phyloP scores from a whole-genome alignment of 1,140 invertebrate genomes.

The Helicorthomorpha holstii region DNA sequence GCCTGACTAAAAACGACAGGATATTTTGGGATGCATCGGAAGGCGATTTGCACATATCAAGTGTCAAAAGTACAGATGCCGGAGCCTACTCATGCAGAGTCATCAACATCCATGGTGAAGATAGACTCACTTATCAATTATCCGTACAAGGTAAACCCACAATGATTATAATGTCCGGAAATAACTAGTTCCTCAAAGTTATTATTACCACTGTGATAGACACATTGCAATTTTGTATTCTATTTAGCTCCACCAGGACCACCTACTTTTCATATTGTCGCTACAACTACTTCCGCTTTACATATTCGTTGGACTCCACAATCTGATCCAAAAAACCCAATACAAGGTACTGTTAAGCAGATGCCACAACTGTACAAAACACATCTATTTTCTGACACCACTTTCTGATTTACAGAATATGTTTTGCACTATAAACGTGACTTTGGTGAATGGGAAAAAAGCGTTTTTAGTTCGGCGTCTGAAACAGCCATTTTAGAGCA shows the following conservation, averaged over 20 bases:
- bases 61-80: neutral
- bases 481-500: conserved; percentile 32
- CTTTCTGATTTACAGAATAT: conserved; percentile 23
- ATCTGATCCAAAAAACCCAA: no score
- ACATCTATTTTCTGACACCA: no score
- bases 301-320: neutral
- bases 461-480: conserved; percentile 24
- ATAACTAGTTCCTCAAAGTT: neutral
- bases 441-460: conserved; percentile 38
- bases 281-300: neutral
- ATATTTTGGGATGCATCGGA: neutral
- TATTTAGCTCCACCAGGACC: conserved; percentile 3
- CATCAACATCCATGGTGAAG: conserved; percentile 1
- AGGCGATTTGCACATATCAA: conserved; percentile 1
- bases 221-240: neutral
- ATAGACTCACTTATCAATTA: conserved; percentile 1
- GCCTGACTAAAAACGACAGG: neutral
- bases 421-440: conserved; percentile 28
- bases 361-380: no score
- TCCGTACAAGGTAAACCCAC: conserved; percentile 3
- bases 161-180: neutral
- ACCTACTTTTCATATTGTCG: conserved; percentile 2
- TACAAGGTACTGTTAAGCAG: no score
- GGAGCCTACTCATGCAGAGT: conserved; percentile 5
- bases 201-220: neutral